These are phyloP conservation scores for Lochmaea capreae DNA, from an alignment of 2,888 invertebrate genomes.

Conservation along the genomic window DNA sequence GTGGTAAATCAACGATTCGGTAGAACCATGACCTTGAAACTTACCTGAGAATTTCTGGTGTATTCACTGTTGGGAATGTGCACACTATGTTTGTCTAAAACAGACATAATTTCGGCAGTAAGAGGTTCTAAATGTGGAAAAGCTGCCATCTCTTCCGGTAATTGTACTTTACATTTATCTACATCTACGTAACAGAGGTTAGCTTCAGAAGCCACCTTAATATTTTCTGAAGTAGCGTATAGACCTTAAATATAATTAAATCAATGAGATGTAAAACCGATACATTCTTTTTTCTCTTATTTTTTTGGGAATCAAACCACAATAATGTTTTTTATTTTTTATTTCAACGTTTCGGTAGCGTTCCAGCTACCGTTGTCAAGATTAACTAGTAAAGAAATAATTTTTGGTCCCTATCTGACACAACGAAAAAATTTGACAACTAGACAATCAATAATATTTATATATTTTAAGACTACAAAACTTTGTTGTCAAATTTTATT, in stretches of 20 bases:
- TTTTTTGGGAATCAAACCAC: too few species aligned
- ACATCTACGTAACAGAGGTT: conserved; percentile 96
- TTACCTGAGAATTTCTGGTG: conserved; percentile 54
- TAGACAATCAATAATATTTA: too few species aligned
- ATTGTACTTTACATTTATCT: conserved; percentile 90
- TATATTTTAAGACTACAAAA: too few species aligned
- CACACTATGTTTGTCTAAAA: conserved; percentile 77
- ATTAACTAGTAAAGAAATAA: too few species aligned
- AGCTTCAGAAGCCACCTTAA: conserved; percentile 82
- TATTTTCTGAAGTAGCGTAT: conserved; percentile 72
- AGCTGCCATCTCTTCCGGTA: conserved; percentile 94
- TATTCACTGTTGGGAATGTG: conserved; percentile 62
- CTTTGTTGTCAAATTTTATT: too few species aligned
- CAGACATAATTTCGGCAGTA: conserved; percentile 83
- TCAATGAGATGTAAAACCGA: neutral
- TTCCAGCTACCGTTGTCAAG: too few species aligned
- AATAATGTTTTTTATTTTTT: too few species aligned
- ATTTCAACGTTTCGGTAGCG: too few species aligned
- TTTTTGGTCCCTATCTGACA: too few species aligned
- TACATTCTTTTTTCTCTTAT: too few species aligned
- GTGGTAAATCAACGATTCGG: too few species aligned
- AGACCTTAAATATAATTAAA: conserved; percentile 65
- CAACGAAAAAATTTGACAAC: too few species aligned
- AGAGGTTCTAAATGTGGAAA: conserved; percentile 93
- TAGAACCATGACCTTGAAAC: neutral